Conservation (phyloP, 2,888 invertebrate genomes). For the Netelia fuscicornis region DNA sequence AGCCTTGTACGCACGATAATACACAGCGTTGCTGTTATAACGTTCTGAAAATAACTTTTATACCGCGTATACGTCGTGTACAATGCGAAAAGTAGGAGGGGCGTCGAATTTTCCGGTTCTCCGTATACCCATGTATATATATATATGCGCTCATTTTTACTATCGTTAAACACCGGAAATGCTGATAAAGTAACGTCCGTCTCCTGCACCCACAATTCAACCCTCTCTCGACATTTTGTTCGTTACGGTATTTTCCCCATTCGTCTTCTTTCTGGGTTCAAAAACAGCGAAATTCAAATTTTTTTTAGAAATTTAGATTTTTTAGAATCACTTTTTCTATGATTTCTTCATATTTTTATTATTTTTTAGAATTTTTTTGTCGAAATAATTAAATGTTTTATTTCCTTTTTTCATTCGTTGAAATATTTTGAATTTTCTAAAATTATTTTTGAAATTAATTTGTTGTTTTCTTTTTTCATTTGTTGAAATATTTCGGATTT, state of each 20-base stretch:
- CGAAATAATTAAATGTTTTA: too few species aligned
- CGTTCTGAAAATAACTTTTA: slow-evolving; percentile 53
- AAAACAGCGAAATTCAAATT: neutral
- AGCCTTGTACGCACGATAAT: slow-evolving; percentile 19
- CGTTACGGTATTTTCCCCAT: slow-evolving; percentile 41
- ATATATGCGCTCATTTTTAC: slow-evolving; percentile 65
- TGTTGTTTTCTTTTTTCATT: too few species aligned
- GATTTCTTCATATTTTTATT: too few species aligned
- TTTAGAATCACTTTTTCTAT: too few species aligned
- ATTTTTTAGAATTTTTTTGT: too few species aligned
- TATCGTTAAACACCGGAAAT: slow-evolving; percentile 79
- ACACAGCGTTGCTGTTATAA: neutral
- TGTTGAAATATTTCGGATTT: too few species aligned
- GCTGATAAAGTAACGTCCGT: slow-evolving; percentile 78
- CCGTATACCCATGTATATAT: slow-evolving; percentile 32
- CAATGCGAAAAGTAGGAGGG: slow-evolving; percentile 43
- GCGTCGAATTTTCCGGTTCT: slow-evolving; percentile 56
- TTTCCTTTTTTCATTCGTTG: too few species aligned
- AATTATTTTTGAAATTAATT: too few species aligned
- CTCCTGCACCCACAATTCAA: slow-evolving; percentile 72
- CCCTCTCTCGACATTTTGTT: slow-evolving; percentile 68
- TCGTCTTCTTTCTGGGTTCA: slow-evolving; percentile 59
- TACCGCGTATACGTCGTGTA: slow-evolving; percentile 1
- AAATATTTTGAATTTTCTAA: too few species aligned
- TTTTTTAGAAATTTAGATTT: too few species aligned